Conservation (phyloP, 2,797 vertebrate genomes). For the Pangasius macronema region DNA sequence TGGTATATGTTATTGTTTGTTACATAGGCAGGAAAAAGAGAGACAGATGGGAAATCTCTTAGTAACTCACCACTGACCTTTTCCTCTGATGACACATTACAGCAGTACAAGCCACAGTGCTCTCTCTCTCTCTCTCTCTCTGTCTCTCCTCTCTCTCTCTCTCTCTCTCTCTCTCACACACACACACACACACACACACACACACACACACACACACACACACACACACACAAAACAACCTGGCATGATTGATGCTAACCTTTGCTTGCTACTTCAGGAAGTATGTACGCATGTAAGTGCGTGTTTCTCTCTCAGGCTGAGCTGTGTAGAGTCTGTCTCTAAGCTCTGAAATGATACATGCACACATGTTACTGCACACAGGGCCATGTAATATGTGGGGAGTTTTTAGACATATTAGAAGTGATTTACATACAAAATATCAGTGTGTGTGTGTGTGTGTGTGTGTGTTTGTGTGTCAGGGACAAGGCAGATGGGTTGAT, state of each 20-base stretch:
- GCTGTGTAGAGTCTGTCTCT: background rate
- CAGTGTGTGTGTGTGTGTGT: background rate
- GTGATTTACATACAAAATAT: background rate
- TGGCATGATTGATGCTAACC: constrained; percentile 52
- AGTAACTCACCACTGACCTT: constrained; percentile 72
- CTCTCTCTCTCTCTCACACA: background rate
- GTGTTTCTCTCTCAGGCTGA: background rate
- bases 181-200: constrained; percentile 26
- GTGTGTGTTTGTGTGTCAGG: no score
- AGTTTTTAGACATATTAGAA: constrained; percentile 15
- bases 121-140: constrained; percentile 53
- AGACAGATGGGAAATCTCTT: constrained; percentile 68
- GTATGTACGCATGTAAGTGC: background rate
- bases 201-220: no score
- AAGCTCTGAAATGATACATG: constrained; percentile 28
- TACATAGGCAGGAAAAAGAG: constrained; percentile 30
- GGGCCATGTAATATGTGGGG: constrained; percentile 31
- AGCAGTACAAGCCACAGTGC: constrained; percentile 70
- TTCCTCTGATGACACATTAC: constrained; percentile 78
- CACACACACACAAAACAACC: constrained; percentile 25
- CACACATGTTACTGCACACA: constrained; percentile 37
- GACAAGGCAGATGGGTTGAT: no score
- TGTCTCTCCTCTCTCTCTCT: no score
- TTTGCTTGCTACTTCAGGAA: constrained; percentile 33
- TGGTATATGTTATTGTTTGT: constrained; percentile 57